Base-by-base conservation (phyloP, 2,113 vertebrate genomes). In the Pipra filicauda region DNA sequence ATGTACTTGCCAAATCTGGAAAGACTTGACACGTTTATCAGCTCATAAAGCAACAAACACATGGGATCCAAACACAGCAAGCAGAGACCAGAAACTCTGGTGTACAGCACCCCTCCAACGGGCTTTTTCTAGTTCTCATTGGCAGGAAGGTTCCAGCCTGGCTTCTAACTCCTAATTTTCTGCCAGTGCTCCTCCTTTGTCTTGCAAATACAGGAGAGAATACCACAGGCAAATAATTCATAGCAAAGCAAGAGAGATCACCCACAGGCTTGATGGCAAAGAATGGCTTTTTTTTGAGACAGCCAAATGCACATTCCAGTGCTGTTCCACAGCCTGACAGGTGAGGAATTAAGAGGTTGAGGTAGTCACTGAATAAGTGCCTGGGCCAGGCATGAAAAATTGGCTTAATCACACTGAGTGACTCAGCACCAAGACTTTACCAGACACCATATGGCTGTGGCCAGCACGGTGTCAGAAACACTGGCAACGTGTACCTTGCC, bases 111-210 rank as follows among this genome's bases (percentile, higher is more conserved):
- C 69, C 14, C 35, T 93, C 77, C 73, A 78, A 13, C 5, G 48
- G 33, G 44, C 20, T 67, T 96, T 93, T 81, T 65, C 74, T 33
- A 51, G 55, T 74, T 87, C 57, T 72, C 1, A 2, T 26, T 59
- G 74, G 77, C 77, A 94, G 70, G 48, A 91, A 67, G 44, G 43
- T 71, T 93, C 70, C 70, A 78, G 18, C 41, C 78, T 67, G 89
- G 87, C 73, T 71, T 84, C 81, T 55, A 75, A 78, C 41, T 67
- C 46, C 26, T 13, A 15, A 6, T 77, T 87, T 95, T 91, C 93
- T 89, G 80, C 87, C 77, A 95, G 12, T 14, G 37, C 72, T 83
- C 80, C 41, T 86, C 59, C 55, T 91, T 94, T 89, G 81, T 78
- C 77, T 82, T 85, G 66, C 66, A 96, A 95, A 91, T 73, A 41